Evolutionary conservation across 2,888 invertebrate genomes (phyloP).

Genomic region (Volucella inflata): DNA sequence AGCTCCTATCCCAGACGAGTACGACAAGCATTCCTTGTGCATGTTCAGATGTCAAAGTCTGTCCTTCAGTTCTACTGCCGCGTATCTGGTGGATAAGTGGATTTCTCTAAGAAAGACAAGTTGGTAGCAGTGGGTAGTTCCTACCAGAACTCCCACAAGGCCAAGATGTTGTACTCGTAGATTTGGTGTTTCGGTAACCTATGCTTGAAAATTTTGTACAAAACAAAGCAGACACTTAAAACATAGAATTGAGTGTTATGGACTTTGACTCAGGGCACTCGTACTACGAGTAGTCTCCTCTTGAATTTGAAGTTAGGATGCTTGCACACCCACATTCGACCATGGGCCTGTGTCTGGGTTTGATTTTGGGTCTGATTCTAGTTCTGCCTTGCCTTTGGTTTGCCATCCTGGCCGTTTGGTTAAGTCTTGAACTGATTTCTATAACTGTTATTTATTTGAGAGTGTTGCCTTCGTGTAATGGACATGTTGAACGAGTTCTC

Average conservation of each 20-base stretch:
- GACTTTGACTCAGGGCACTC: conserved; percentile 62
- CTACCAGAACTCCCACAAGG: conserved; percentile 15
- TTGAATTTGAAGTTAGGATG: conserved; percentile 35
- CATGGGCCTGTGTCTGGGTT: too few species aligned
- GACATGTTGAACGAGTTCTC: conserved; percentile 72
- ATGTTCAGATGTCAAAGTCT: conserved; percentile 48
- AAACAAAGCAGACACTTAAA: conserved; percentile 63
- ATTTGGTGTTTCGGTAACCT: conserved; percentile 57
- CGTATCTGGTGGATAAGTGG: conserved; percentile 23
- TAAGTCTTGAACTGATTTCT: conserved; percentile 61
- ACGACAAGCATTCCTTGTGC: conserved; percentile 30
- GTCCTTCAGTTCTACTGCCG: conserved; percentile 1
- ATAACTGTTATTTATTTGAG: conserved; percentile 68
- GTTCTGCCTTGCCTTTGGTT: too few species aligned
- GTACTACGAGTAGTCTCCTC: conserved; percentile 47
- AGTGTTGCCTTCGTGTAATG: conserved; percentile 66
- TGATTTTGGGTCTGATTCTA: too few species aligned
- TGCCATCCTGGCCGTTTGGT: conserved; percentile 6
- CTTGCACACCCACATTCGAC: background rate
- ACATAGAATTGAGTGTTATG: conserved; percentile 63
- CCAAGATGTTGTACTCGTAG: conserved; percentile 45
- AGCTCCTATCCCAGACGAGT: background rate
- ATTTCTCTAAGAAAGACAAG: conserved; percentile 19
- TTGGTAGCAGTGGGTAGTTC: too few species aligned
- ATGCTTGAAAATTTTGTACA: conserved; percentile 59